Conservation (phyloP, 2,888 invertebrate genomes). For the Pemphredon lugubris region DNA sequence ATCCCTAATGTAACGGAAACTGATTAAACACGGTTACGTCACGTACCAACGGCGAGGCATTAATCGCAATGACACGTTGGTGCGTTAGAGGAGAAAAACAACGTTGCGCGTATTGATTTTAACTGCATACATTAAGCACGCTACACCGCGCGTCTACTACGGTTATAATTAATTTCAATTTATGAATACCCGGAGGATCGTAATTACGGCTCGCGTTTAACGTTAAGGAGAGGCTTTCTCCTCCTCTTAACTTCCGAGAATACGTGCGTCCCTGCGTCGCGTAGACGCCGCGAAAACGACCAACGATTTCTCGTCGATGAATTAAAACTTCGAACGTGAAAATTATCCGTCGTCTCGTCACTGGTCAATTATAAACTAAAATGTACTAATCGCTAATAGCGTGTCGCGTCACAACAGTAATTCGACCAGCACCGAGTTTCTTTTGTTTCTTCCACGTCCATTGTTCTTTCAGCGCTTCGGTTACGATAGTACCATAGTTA, state of each 20-base stretch:
- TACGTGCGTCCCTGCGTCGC: background rate
- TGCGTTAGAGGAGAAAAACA: constrained; percentile 16
- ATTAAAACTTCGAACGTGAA: too few relatives aligned
- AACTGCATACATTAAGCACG: background rate
- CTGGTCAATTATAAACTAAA: too few relatives aligned
- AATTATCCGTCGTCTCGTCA: too few relatives aligned
- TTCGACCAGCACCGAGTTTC: too few relatives aligned
- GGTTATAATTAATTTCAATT: constrained; percentile 6
- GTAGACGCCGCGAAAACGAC: too few relatives aligned
- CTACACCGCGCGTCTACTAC: background rate
- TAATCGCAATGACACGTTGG: constrained; percentile 49
- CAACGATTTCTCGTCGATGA: too few relatives aligned
- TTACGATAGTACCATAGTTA: too few relatives aligned
- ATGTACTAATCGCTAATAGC: too few relatives aligned
- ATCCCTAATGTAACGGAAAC: constrained; percentile 55
- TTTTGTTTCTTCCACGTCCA: too few relatives aligned
- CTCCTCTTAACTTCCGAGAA: background rate
- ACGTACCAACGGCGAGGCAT: constrained; percentile 41
- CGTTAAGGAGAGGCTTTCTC: background rate
- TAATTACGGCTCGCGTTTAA: background rate
- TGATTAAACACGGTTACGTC: constrained; percentile 50
- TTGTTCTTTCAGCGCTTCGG: too few relatives aligned
- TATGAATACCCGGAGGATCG: background rate
- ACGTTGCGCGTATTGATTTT: constrained; percentile 5
- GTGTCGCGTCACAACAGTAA: too few relatives aligned